Base-by-base conservation (phyloP, 1,140 invertebrate genomes). In the Frieseomelitta varia region DNA sequence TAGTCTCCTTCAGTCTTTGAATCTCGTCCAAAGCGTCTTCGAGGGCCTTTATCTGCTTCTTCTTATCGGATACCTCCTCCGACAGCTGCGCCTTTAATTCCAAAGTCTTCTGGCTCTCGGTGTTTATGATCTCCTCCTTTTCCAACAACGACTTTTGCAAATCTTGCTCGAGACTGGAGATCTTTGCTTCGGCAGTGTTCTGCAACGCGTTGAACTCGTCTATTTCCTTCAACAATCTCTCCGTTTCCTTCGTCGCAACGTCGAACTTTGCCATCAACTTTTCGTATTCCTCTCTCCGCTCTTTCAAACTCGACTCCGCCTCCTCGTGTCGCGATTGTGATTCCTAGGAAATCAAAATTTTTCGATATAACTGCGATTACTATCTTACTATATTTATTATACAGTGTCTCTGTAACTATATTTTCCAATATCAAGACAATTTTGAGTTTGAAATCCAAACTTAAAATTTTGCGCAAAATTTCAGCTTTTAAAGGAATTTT, bases 21-120 rank as follows among this genome's bases (percentile, higher is more conserved):
- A 94, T 91, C 82, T 94, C 92, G 14, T 91, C 83, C 56, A 90
- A 81, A 24, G 92, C 91, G 11, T 91, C 89, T 51, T 92, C 90
- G 17, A 94, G 87, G 47, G 85, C 90, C 69, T 87, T 87, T 27
- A 87, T 80, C 56, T 91, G 90, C 55, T 92, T 92, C 56, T 90
- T 92, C n/a, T 90, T 92, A 34, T 92, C 90, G 39, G 75, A 85
- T 4, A 91, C 82, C 72, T 93, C 93, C 51, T 93, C 90, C 12
- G 83, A 74, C 34, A 94, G 75, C 73, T 90, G 91, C 24, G 85
- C 68, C 19, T 84, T 79, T 24, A 93, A 77, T 71, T 77, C 77
- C 76, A 77, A 75, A 27, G 53, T 84, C n/a, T 91, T 90, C 47
- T 93, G 85, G 53, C 61, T 86, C 76, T 91, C 90, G 47, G 81